phyloP scores from a whole-genome alignment of 2,797 vertebrate genomes.

The Fratercula arctica region DNA sequence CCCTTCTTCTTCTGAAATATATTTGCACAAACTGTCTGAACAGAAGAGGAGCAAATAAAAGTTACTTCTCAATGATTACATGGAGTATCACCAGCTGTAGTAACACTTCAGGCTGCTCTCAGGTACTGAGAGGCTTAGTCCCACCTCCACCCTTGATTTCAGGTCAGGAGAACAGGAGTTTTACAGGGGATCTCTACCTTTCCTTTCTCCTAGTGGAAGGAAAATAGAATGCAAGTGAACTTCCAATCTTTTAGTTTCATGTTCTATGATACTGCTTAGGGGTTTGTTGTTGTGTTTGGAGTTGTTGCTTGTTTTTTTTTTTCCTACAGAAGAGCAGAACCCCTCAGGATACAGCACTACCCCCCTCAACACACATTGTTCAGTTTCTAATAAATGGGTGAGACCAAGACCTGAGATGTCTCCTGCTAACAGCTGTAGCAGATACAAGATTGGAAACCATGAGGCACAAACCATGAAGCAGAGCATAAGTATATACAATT shows the following conservation, averaged over 20 bases:
- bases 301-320: too few relatives aligned
- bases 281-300: too few relatives aligned
- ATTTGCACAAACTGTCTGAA: not conserved
- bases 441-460: not conserved
- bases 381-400: not conserved
- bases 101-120: not conserved
- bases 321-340: not conserved
- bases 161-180: not conserved
- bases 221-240: not conserved
- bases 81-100: not conserved
- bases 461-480: not conserved
- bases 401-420: not conserved
- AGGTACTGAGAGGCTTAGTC: not conserved
- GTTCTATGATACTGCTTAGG: not conserved
- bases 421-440: not conserved
- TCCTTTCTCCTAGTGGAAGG: not conserved
- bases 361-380: not conserved
- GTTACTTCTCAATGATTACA: not conserved
- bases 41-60: not conserved
- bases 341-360: not conserved
- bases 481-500: not conserved
- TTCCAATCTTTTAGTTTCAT: not conserved
- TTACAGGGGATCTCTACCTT: not conserved
- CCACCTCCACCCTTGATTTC: not conserved
- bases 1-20: not conserved